Conservation (phyloP, 2,797 vertebrate genomes). For the Kryptolebias ocellatus region DNA sequence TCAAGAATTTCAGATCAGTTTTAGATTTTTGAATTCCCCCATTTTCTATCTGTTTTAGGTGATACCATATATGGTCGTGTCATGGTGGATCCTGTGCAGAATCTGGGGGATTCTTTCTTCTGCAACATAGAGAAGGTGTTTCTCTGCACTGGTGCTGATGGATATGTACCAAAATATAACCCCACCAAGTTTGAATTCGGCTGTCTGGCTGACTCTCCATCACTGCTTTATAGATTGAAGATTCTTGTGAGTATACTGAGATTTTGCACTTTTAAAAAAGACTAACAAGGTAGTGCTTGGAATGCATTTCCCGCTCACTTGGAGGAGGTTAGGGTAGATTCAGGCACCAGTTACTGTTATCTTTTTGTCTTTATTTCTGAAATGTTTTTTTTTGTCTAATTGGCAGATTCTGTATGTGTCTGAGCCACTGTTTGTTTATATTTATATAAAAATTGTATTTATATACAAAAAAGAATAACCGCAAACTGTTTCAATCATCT, state of each 20-base stretch:
- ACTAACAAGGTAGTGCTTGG: background rate
- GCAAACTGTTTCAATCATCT: background rate
- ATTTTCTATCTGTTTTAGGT: constrained; percentile 72
- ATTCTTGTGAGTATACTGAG: constrained; percentile 86
- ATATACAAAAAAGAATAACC: background rate
- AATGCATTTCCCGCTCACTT: too few relatives aligned
- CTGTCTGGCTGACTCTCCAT: constrained; percentile 91
- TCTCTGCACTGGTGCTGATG: constrained; percentile 92
- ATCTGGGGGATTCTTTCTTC: constrained; percentile 92
- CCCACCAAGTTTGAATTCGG: constrained; percentile 90
- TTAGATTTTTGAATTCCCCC: background rate
- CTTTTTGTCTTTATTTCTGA: too few relatives aligned
- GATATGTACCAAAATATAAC: constrained; percentile 94
- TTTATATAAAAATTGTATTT: too few relatives aligned
- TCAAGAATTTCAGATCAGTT: constrained; percentile 14
- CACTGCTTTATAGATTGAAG: constrained; percentile 92
- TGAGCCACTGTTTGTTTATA: too few relatives aligned
- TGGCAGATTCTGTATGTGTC: too few relatives aligned
- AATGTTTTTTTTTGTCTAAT: too few relatives aligned
- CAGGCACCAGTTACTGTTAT: too few relatives aligned
- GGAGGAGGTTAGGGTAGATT: too few relatives aligned
- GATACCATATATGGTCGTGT: constrained; percentile 91
- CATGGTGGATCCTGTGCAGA: constrained; percentile 97
- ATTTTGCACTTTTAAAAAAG: background rate
- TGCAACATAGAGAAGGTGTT: constrained; percentile 97